Evolutionary conservation across 30 jellyfish, hydroid and myxozoan species (phyloP), one percentile per base, ranked within the genome.

Genomic region (Mastigias papua): DNA sequence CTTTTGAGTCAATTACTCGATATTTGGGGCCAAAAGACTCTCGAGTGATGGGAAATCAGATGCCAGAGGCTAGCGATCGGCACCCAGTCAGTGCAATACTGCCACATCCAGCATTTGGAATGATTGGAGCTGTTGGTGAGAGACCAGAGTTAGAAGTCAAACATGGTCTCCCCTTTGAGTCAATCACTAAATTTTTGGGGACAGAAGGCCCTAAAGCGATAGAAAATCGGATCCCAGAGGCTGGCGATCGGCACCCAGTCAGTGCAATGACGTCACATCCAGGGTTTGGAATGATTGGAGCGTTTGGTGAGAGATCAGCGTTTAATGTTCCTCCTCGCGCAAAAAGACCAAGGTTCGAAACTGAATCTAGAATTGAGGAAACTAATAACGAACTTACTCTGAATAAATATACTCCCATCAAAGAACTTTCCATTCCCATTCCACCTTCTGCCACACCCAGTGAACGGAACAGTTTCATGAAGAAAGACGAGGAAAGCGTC

Each of bases 281-380:
- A 46, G 10, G 27, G 10, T 8, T 28, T 17, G 70, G 11, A 2
- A 8, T 58, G 29, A 58, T 11, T 33, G 81, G 61, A 23, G 33
- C 15, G 33, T 15, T 25, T 19, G 9, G 81, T n/a, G 81, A 48
- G 19, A 31, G 34, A 25, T 69, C 35, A 30, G 50, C 81, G 19
- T 69, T 29, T 30, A 22, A 23, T 42, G 34, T 69, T 0, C 81
- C 54, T 8, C 28, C 81, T 28, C n/a, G n/a, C n/a, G 30, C 81
- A 30, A 69, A 69, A 69, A 69, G 61, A 34, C 62, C 81, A 7
- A 35, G 19, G 58, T 62, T 69, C 33, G 28, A 28, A 19, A 46
- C 60, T 6, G 16, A 46, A 8, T 6, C 60, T 16, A 46, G 16
- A 6, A 46, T 6, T 16, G 60, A 46, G 16, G 60, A 46, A 6